phyloP scores from a whole-genome alignment of 1,140 invertebrate genomes.

The Drosophila ohnishii region DNA sequence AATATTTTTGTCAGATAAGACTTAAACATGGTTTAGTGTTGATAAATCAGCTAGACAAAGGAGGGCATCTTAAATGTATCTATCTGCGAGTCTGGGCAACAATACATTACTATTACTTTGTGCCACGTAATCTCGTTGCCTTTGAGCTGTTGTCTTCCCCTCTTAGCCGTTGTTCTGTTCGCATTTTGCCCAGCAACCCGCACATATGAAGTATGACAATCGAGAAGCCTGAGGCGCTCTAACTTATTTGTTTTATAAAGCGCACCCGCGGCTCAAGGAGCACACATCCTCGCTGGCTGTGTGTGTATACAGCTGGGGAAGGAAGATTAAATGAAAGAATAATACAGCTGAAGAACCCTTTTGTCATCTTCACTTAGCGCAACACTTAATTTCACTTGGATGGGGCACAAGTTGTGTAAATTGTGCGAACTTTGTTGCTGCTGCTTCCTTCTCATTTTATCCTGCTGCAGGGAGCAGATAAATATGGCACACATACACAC shows the following conservation, averaged over 20 bases:
- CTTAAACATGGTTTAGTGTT: conserved; percentile 1
- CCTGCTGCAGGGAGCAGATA: conserved; percentile 58
- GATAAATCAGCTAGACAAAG: conserved; percentile 12
- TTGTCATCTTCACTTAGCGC: conserved; percentile 80
- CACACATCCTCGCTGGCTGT: conserved; percentile 9
- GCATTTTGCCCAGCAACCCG: conserved; percentile 51
- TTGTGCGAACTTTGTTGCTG: conserved; percentile 76
- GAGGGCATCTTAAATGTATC: conserved; percentile 4
- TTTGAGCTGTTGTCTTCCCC: conserved; percentile 28
- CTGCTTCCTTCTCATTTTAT: conserved; percentile 31
- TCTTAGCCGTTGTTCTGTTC: conserved; percentile 4
- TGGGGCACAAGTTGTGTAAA: conserved; percentile 77
- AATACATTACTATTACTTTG: conserved; percentile 28
- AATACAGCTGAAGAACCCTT: conserved; percentile 80
- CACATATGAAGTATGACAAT: conserved; percentile 65
- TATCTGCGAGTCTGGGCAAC: conserved; percentile 2
- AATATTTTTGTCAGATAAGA: not conserved
- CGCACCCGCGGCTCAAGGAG: conserved; percentile 63
- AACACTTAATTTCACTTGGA: conserved; percentile 79
- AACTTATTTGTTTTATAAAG: conserved; percentile 79
- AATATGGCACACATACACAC: conserved; percentile 66
- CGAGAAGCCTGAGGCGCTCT: conserved; percentile 65
- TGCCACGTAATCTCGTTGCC: conserved; percentile 34
- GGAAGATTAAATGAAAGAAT: conserved; percentile 78
- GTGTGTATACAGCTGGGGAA: conserved; percentile 43